Evolutionary conservation across 2,113 vertebrate genomes (phyloP), one percentile per base, ranked within the genome.

Genomic region (Tupaia tana): DNA sequence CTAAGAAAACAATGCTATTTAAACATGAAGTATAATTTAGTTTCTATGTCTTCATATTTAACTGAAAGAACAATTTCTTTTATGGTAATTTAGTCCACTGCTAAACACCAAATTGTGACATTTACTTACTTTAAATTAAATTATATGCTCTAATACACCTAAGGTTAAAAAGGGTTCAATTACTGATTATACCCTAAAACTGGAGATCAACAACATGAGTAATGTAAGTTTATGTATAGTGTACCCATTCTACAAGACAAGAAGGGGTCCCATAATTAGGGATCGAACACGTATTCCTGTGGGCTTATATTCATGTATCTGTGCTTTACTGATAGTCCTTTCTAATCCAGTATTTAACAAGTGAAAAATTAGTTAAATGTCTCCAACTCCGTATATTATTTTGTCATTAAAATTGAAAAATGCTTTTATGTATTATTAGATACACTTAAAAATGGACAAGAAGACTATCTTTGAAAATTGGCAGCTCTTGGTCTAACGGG

Each of bases 1-100:
- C 22, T 88, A 85, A 94, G 84, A 90, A 93, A 96, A 73, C 11
- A 84, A 15, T 34, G 85, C 43, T 77, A 69, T 89, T 91, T 96
- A 80, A 92, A 95, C 61, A n/a, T 3, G 3, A 67, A 89, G 31
- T 25, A 69, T 67, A 54, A 92, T 74, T 79, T 34, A 90, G 74
- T 95, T 95, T 85, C 27, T 67, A 6, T 75, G 24, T 92, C 86
- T 79, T 88, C 77, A 54, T 71, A 84, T 90, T 86, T 96, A 82
- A 69, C 43, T 84, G 43, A 95, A 95, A 24, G 84, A 80, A 89
- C 22, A 91, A 93, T 81, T 80, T 83, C 84, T 19, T 69, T 90
- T 61, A 78, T n/a, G 52, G 75, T 93, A 31, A 85, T 56, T 66
- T 87, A 88, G 83, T 71, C 31, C 6, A 79, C n/a, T 95, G 77